Percentiles rank a stretch among this genome's conserved stretches.
Evolutionary conservation across 1,140 invertebrate genomes (phyloP).

Genomic region (Bemisia tabaci): DNA sequence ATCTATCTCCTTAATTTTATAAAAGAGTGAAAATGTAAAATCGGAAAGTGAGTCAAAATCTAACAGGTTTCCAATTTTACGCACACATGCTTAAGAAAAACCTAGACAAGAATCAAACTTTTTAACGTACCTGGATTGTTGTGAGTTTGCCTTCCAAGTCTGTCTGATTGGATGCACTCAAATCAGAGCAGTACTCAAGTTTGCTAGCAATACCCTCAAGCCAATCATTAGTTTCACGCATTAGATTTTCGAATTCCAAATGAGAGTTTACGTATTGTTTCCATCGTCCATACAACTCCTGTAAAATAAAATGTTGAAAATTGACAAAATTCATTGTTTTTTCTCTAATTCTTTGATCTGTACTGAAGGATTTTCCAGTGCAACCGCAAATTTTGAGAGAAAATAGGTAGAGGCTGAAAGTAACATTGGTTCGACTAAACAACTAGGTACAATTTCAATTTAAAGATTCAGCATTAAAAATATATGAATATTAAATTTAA

Average conservation of each 20-base stretch:
- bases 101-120: not conserved
- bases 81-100: too few relatives aligned
- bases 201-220: conserved; percentile 72
- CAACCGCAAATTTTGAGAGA: too few relatives aligned
- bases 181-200: conserved; percentile 66
- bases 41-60: too few relatives aligned
- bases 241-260: conserved; percentile 69
- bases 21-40: too few relatives aligned
- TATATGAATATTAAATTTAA: too few relatives aligned
- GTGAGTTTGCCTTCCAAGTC: conserved; percentile 74
- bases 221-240: conserved; percentile 68
- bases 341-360: not conserved
- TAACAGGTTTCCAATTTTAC: too few relatives aligned
- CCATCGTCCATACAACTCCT: conserved; percentile 77
- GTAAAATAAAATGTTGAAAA: conserved; percentile 7
- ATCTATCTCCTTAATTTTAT: too few relatives aligned
- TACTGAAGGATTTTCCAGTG: too few relatives aligned
- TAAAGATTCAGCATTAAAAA: too few relatives aligned
- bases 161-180: conserved; percentile 63
- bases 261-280: conserved; percentile 80
- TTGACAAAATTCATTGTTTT: not conserved
- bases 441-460: too few relatives aligned
- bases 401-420: not conserved
- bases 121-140: conserved; percentile 40
- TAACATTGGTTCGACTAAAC: too few relatives aligned